Evolutionary conservation across 2,797 vertebrate species (phyloP).

Genomic region (Salmo trutta): DNA sequence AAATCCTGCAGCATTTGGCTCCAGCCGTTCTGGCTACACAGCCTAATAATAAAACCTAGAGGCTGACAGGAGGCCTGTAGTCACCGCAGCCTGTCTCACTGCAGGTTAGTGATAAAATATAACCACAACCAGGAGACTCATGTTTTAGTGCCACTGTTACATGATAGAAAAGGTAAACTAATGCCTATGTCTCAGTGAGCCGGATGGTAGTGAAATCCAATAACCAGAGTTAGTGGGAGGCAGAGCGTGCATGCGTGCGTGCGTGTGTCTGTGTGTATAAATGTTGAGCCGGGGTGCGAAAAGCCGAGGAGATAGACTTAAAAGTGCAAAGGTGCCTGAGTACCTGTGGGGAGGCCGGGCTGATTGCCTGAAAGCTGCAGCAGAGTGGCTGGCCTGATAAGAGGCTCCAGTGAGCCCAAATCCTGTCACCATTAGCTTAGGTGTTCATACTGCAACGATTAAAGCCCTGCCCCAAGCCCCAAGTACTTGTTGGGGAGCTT

Average conservation of each 20-base stretch:
- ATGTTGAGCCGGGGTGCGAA: conserved; percentile 12
- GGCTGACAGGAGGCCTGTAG: conserved; percentile 24
- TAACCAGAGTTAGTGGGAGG: conserved; percentile 10
- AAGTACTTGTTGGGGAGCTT: conserved; percentile 32
- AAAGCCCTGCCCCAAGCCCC: conserved; percentile 58
- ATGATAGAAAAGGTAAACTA: conserved; percentile 47
- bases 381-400: conserved; percentile 66
- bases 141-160: conserved; percentile 43
- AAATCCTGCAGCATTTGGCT: conserved; percentile 49
- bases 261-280: conserved; percentile 21
- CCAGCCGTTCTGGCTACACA: conserved; percentile 61
- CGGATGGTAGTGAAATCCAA: conserved; percentile 55
- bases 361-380: conserved; percentile 50
- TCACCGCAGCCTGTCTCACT: conserved; percentile 11
- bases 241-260: conserved; percentile 8
- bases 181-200: conserved; percentile 54
- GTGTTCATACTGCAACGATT: conserved; percentile 59
- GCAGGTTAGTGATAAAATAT: conserved; percentile 47
- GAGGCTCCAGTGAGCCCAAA: conserved; percentile 59
- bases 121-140: conserved; percentile 31
- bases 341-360: not conserved
- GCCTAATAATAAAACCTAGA: conserved; percentile 57
- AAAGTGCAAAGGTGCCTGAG: not conserved
- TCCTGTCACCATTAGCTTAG: conserved; percentile 71
- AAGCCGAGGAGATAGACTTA: conserved; percentile 18